Evolutionary conservation across 2,797 vertebrate genomes (phyloP), one percentile per base, ranked within the genome.

Genomic region (Iguana delicatissima): DNA sequence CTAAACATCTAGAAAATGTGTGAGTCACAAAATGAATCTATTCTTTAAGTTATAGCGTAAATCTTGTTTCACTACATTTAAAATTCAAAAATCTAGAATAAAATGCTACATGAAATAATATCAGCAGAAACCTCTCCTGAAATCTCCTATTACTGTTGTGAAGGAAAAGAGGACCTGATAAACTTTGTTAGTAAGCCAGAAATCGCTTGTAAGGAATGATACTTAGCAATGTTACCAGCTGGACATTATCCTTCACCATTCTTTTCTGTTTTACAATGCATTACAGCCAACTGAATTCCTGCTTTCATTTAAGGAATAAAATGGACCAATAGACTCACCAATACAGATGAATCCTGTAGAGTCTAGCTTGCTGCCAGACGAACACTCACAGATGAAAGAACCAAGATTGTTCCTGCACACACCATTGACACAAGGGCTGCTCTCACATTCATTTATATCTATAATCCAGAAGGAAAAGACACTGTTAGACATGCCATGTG

Each of bases 401-500:
- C 98, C 97, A 55, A 94, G 97, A 92, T 94, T 97, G 95, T 98
- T 98, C 94, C 96, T 97, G 93, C 98, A 98, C 73, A 93, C 95
- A 72, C 97, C 96, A 88, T 95, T 98, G 91, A 95, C 92, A 95
- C 97, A 98, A 0, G 97, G 98, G 38, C 89, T 97, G 87, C 93
- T 97, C 93, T 97, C 97, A 96, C 98, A 98, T 95, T 98, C 97
- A 77, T 98, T 96, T 95, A 97, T 90, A 90, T 98, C 98, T 98
- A 92, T 73, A 97, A 95, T 52, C 86, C 91, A 93, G 89, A 93
- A 92, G 92, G 24, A 91, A 94, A 93, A 94, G 59, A 59, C 50
- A 88, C 35, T 80, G 26, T 96, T 87, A 96, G 87, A 85, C 85
- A 26, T 74, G 83, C 4, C 0, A 86, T 88, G 86, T 92, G 85